A percentile compares a stretch with the other conserved stretches of the same genome.
Conservation (phyloP, 2,113 vertebrate species). For the Notothenia coriiceps region DNA sequence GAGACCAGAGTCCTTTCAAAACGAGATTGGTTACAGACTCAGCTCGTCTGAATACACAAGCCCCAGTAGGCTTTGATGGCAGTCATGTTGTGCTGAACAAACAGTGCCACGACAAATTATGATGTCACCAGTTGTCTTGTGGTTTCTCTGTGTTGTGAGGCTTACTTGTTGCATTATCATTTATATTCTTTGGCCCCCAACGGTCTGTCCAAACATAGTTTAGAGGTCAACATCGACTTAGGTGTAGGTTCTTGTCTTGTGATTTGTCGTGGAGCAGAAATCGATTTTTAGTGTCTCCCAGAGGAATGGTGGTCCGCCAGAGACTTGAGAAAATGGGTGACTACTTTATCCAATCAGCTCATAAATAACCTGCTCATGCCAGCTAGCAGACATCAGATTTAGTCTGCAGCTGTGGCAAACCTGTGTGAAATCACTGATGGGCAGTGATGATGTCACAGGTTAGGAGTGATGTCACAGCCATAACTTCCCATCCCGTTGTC, state of each 20-base stretch:
- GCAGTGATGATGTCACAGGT: constrained; percentile 84
- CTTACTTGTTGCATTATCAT: constrained; percentile 63
- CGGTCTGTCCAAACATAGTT: constrained; percentile 55
- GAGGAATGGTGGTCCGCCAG: constrained; percentile 61
- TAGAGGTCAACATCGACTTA: constrained; percentile 67
- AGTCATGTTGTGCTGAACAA: constrained; percentile 61
- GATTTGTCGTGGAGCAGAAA: constrained; percentile 76
- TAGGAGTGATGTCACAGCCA: constrained; percentile 83
- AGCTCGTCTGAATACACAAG: constrained; percentile 68
- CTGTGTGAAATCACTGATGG: constrained; percentile 75
- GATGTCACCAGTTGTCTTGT: constrained; percentile 61
- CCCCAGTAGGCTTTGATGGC: constrained; percentile 68
- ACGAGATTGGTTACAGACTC: constrained; percentile 77
- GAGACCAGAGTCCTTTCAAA: constrained; percentile 78
- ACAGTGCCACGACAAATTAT: constrained; percentile 55
- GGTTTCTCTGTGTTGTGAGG: constrained; percentile 20
- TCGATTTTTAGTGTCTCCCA: constrained; percentile 82
- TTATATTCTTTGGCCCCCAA: constrained; percentile 42
- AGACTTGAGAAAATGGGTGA: constrained; percentile 74
- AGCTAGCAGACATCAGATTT: constrained; percentile 73
- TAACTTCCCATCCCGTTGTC: constrained; percentile 78
- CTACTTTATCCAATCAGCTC: constrained; percentile 68
- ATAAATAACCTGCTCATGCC: constrained; percentile 80
- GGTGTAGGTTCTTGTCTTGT: constrained; percentile 63
- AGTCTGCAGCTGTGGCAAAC: constrained; percentile 77